Evolutionary conservation across 2,113 vertebrate genomes (phyloP).

Genomic region (Cavia aperea): DNA sequence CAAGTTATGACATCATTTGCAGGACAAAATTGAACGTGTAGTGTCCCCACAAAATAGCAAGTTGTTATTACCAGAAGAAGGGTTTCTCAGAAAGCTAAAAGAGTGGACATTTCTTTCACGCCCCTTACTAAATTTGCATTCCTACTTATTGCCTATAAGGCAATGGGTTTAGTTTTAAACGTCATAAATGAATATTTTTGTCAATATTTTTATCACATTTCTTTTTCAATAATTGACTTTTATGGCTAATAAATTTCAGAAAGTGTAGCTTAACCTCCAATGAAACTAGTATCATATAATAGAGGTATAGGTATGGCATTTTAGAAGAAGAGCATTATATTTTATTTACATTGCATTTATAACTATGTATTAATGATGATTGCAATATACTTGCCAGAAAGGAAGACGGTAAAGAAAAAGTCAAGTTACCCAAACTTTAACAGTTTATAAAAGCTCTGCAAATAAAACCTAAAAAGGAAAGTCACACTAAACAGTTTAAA

Average conservation of each 20-base stretch:
- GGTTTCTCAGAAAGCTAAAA: neutral
- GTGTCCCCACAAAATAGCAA: neutral
- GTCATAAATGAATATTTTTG: neutral
- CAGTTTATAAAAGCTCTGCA: neutral
- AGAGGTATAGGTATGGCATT: neutral
- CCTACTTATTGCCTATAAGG: neutral
- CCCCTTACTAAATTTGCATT: neutral
- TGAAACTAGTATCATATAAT: neutral
- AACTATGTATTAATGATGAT: neutral
- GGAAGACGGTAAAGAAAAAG: neutral
- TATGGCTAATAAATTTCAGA: neutral
- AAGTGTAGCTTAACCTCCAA: neutral
- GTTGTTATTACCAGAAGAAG: neutral
- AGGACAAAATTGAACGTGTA: neutral
- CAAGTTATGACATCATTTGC: neutral
- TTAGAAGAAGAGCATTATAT: neutral
- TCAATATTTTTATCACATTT: neutral
- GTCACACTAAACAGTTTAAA: neutral
- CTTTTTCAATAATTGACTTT: neutral
- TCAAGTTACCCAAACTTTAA: neutral
- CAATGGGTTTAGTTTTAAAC: neutral
- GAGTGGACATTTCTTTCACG: neutral
- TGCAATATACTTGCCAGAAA: neutral
- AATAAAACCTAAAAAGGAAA: neutral
- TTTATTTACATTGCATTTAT: neutral